Evolutionary conservation across 2,888 invertebrate genomes (phyloP).

Genomic region (Lymantria dispar): DNA sequence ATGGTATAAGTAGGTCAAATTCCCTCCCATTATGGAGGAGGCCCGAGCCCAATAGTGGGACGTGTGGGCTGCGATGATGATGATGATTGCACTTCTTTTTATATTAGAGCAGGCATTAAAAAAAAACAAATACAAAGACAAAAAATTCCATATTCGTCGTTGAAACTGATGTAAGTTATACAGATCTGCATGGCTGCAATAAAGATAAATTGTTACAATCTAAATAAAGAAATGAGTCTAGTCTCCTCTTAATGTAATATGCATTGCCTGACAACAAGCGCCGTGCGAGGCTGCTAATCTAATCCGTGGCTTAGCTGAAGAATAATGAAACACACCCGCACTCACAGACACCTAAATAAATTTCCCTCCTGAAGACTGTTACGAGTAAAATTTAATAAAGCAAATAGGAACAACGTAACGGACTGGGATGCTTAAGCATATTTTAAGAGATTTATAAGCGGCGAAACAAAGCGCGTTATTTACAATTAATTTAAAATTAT

Average conservation of each 20-base stretch:
- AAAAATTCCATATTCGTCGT: no score
- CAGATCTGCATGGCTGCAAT: not conserved
- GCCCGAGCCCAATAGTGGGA: no score
- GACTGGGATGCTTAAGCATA: slow-evolving; percentile 57
- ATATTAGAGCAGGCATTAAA: no score
- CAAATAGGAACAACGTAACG: slow-evolving; percentile 62
- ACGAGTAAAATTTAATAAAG: slow-evolving; percentile 70
- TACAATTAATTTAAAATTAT: slow-evolving; percentile 63
- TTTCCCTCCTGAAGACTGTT: slow-evolving; percentile 57
- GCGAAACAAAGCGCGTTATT: slow-evolving; percentile 55
- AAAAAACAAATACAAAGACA: no score
- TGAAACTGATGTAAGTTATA: no score
- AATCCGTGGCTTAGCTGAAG: slow-evolving; percentile 52
- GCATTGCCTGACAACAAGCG: slow-evolving; percentile 34
- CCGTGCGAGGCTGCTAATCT: slow-evolving; percentile 52
- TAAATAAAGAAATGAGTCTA: slow-evolving; percentile 27
- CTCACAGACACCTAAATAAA: slow-evolving; percentile 63
- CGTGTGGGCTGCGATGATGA: no score
- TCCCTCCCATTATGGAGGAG: no score
- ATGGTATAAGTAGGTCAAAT: no score
- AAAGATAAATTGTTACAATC: slow-evolving; percentile 10
- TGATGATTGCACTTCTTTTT: no score
- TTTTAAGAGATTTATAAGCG: slow-evolving; percentile 65
- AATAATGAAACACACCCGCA: slow-evolving; percentile 56
- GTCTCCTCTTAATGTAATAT: slow-evolving; percentile 37